These are phyloP conservation scores for Sebastes oblongus DNA, from an alignment of 2,797 vertebrate genomes.

Conservation along the genomic window DNA sequence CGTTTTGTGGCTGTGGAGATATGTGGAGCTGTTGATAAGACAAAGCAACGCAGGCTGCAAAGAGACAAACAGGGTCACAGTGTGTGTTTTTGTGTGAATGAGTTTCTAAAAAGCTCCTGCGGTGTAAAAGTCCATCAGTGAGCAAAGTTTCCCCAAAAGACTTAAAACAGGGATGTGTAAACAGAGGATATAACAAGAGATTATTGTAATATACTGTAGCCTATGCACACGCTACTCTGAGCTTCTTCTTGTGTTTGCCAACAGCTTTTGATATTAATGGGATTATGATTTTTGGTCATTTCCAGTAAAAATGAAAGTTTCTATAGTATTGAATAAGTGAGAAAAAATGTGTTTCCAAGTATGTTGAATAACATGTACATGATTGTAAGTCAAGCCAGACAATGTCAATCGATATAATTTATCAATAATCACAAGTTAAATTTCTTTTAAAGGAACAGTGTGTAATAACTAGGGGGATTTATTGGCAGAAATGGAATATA, in stretches of 20 bases:
- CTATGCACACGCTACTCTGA: background rate
- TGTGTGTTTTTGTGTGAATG: background rate
- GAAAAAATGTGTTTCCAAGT: background rate
- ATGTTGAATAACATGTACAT: too few relatives aligned
- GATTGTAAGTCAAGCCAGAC: background rate
- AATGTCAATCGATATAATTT: background rate
- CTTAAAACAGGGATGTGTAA: background rate
- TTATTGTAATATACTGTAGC: background rate
- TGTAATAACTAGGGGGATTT: too few relatives aligned
- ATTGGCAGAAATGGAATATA: too few relatives aligned
- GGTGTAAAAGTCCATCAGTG: background rate
- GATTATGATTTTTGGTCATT: background rate
- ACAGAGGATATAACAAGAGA: background rate
- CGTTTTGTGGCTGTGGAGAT: constrained; percentile 1
- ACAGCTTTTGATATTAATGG: background rate
- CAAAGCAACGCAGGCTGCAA: background rate
- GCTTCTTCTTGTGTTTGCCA: background rate
- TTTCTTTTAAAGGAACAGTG: too few relatives aligned
- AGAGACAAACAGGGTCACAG: background rate
- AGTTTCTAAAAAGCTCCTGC: background rate
- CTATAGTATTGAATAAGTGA: background rate
- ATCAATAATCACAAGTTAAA: background rate
- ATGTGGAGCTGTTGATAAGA: constrained; percentile 1
- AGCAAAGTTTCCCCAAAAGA: background rate
- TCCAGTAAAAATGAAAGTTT: background rate